Conservation (phyloP, 2,113 vertebrate genomes). For the Shinisaurus crocodilurus region DNA sequence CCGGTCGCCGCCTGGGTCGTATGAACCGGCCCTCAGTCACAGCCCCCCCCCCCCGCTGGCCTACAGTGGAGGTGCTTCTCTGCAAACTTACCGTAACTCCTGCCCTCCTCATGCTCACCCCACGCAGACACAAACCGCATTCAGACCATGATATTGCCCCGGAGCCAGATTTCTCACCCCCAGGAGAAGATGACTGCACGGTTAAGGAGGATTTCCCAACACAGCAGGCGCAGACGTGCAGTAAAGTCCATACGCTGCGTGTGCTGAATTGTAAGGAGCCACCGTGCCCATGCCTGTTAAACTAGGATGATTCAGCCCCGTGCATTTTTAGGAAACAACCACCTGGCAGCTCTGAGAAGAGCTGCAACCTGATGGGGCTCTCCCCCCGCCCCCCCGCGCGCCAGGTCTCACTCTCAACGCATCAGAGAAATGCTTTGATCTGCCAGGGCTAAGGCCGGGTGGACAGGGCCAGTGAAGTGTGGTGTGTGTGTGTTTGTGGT, state of each 20-base stretch:
- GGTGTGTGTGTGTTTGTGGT: too few species aligned
- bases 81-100: neutral
- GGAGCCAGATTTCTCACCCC: neutral
- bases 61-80: neutral
- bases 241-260: neutral
- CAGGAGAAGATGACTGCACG: neutral
- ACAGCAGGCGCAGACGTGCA: neutral
- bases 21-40: too few species aligned
- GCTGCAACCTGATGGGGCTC: neutral
- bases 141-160: neutral
- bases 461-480: constrained; percentile 78
- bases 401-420: constrained; percentile 34
- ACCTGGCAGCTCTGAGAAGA: too few species aligned
- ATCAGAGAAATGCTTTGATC: constrained; percentile 81
- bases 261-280: too few species aligned
- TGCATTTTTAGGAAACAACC: neutral
- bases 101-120: neutral
- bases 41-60: neutral
- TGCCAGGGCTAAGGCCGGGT: constrained; percentile 86
- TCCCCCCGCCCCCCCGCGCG: neutral
- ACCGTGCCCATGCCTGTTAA: too few species aligned
- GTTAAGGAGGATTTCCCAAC: neutral
- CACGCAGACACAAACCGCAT: too few species aligned
- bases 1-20: too few species aligned
- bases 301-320: neutral